phyloP scores from a whole-genome alignment of 2,113 vertebrate species.

The Sitta europaea region DNA sequence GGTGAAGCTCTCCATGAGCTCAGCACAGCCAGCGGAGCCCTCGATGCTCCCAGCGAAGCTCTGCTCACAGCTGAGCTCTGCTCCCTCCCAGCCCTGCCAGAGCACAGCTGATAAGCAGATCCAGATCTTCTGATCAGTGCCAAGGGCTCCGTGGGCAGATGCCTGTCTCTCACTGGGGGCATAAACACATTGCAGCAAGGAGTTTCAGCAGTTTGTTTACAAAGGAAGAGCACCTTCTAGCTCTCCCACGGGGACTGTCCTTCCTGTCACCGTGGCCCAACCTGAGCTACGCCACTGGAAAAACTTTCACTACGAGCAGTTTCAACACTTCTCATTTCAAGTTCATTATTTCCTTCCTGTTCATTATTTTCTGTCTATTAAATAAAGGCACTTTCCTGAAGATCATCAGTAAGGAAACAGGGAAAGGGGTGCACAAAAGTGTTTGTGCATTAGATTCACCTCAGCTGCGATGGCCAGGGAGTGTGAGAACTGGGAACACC shows the following conservation, averaged over 20 bases:
- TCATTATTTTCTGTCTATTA: not conserved
- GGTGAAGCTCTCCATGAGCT: not conserved
- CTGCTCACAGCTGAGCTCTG: no score
- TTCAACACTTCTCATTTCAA: not conserved
- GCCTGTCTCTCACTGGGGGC: not conserved
- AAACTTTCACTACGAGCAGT: not conserved
- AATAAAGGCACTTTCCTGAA: not conserved
- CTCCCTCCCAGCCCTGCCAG: not conserved
- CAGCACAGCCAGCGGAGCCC: not conserved
- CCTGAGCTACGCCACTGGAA: not conserved
- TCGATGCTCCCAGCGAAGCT: rapidly evolving
- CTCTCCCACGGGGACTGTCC: not conserved
- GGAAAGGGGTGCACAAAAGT: not conserved
- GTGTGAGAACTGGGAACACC: not conserved
- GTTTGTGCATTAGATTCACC: not conserved
- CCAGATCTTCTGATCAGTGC: not conserved
- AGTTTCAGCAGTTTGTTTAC: conserved; percentile 9
- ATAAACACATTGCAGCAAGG: not conserved
- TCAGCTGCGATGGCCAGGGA: not conserved
- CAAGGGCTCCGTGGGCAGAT: not conserved
- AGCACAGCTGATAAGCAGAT: not conserved
- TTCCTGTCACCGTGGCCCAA: rapidly evolving
- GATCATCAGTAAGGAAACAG: not conserved
- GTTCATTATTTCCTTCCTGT: not conserved
- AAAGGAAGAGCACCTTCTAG: not conserved